Evolutionary conservation across 1,140 invertebrate genomes (phyloP).

Genomic region (Drosophila triauraria): DNA sequence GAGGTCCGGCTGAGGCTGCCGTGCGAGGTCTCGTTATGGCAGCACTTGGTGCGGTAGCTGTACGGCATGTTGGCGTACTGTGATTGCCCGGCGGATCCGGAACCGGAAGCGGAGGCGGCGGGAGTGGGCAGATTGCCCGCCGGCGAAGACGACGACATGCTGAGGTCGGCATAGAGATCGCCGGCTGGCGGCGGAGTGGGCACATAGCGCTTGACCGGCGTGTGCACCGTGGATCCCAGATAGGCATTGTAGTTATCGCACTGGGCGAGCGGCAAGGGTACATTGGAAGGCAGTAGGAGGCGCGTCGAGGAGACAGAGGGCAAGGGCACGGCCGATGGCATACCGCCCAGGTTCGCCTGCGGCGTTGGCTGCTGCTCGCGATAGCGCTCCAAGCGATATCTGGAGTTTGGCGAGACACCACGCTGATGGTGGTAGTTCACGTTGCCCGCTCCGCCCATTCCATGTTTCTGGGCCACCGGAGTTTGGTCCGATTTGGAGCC

Average conservation of each 20-base stretch:
- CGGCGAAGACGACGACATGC: constrained; percentile 19
- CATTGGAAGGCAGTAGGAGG: constrained; percentile 56
- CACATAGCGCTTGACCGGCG: constrained; percentile 83
- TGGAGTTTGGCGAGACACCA: constrained; percentile 70
- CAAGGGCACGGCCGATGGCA: constrained; percentile 24
- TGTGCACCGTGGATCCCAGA: constrained; percentile 79
- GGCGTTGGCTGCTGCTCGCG: constrained; percentile 51
- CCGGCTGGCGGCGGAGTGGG: constrained; percentile 82
- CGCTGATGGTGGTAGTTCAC: constrained; percentile 44
- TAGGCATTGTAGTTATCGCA: constrained; percentile 73
- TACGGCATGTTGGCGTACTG: constrained; percentile 73
- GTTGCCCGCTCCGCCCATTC: constrained; percentile 1
- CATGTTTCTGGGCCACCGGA: constrained; percentile 33
- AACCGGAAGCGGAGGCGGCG: constrained; percentile 2
- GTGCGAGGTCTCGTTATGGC: constrained; percentile 41
- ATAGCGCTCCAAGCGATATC: constrained; percentile 68
- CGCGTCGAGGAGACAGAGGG: constrained; percentile 42
- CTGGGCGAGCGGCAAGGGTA: constrained; percentile 49
- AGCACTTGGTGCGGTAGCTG: constrained; percentile 72
- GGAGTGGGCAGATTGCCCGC: constrained; percentile 11
- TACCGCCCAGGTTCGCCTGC: constrained; percentile 33
- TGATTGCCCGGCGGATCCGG: constrained; percentile 19
- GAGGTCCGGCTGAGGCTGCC: constrained; percentile 42
- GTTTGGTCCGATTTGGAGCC: constrained; percentile 43
- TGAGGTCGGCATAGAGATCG: constrained; percentile 57